Percentiles rank a stretch among this genome's conserved stretches.
phyloP scores from a whole-genome alignment of 2,797 vertebrate genomes.

The Darevskia nairensis region DNA sequence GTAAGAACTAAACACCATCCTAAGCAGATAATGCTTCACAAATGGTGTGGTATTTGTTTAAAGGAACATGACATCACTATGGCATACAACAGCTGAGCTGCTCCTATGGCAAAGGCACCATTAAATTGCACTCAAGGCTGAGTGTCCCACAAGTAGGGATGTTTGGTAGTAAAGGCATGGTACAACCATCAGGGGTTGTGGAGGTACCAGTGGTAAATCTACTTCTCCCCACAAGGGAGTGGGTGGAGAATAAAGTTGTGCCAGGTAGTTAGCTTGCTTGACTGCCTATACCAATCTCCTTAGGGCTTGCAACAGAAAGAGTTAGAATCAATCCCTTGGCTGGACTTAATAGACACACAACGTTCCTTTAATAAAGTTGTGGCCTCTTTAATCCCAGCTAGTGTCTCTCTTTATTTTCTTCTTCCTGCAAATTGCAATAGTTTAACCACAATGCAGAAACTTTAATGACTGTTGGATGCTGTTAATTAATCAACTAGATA shows the following conservation, averaged over 20 bases:
- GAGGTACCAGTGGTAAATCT: background rate
- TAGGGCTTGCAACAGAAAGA: background rate
- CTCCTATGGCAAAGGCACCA: background rate
- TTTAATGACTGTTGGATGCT: slow-evolving; percentile 31
- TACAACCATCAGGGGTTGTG: background rate
- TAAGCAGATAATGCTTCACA: background rate
- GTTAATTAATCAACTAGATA: slow-evolving; percentile 61
- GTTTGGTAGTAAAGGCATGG: background rate
- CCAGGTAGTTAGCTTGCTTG: background rate
- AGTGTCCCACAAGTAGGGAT: background rate
- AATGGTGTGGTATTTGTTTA: background rate
- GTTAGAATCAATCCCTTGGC: background rate
- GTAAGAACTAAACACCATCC: background rate
- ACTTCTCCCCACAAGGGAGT: background rate
- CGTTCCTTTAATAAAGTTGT: background rate
- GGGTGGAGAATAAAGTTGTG: background rate
- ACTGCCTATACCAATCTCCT: background rate
- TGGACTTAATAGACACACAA: background rate
- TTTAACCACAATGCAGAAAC: slow-evolving; percentile 50
- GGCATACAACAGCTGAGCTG: no score
- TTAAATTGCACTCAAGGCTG: background rate
- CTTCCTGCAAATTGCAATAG: slow-evolving; percentile 44
- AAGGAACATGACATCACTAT: background rate
- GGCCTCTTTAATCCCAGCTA: background rate
- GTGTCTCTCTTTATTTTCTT: background rate